Evolutionary conservation across 2,888 invertebrate species (phyloP), one percentile per base, ranked within the genome.

Genomic region (Glomeris marginata): DNA sequence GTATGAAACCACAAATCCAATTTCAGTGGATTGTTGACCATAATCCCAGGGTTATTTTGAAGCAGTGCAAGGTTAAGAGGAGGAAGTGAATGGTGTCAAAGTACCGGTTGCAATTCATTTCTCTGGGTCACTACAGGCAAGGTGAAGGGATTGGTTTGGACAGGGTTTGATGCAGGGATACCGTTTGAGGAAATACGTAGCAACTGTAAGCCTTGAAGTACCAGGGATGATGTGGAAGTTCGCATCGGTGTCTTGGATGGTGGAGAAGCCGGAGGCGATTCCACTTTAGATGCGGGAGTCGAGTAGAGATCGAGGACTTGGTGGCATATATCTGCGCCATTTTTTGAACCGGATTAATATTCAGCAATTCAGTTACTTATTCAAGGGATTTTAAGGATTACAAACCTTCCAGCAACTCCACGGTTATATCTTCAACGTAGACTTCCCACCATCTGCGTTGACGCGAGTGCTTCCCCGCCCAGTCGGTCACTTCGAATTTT

Each of bases 381-480:
- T 45, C 16, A 35, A 6, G 2, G 6, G n/a, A n/a, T n/a, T n/a
- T n/a, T n/a, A n/a, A 34, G 35, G 18, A 13, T 16, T 18, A 22
- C 20, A 47, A 56, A 77, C 77, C 77, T 72, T 98, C 97, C 40
- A 98, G 71, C 48, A 95, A 73, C 60, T 92, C 90, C 77, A 87
- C 84, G 1, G 87, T 85, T 33, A 97, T 82, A 62, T 92, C 92
- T 61, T 91, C 87, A 0, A 97, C 88, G 65, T 92, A 92, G 81
- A 87, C 85, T 62, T 97, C 95, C 95, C 95, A 98, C 98, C 98
- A 98, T 22, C 85, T 76, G 2, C 76, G 73, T 66, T 88, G 84
- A 62, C 82, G 78, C 2, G 80, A 66, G 44, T 72, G 73, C 10
- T 87, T 72, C 0, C 87, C 90, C 36, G 78, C 76, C 94, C 94